These are phyloP conservation scores for Margarornis squamiger DNA, from an alignment of 2,797 vertebrate species.

Conservation along the genomic window DNA sequence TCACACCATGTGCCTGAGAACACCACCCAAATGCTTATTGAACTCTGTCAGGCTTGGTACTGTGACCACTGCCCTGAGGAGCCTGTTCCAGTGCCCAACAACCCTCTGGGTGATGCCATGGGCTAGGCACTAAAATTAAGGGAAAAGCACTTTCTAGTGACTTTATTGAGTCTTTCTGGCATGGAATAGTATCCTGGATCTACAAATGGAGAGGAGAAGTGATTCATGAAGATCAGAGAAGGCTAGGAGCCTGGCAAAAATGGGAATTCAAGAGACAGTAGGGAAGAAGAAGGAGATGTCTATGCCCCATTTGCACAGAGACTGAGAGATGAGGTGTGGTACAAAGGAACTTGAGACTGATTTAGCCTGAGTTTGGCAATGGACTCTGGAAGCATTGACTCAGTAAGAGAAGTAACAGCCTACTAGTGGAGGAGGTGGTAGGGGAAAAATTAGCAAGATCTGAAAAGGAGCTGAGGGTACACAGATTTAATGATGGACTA, in stretches of 20 bases:
- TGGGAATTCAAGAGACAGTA: not conserved
- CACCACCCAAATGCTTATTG: not conserved
- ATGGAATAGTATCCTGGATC: not conserved
- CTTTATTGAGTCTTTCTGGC: not conserved
- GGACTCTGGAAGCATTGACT: not conserved
- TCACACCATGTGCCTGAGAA: not conserved
- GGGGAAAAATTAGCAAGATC: not conserved
- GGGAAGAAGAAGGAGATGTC: not conserved
- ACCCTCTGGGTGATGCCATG: not conserved
- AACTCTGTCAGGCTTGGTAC: not conserved
- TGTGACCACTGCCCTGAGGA: not conserved
- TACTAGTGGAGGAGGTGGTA: conserved; percentile 28
- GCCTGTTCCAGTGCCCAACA: not conserved
- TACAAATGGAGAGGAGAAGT: not conserved
- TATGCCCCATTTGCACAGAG: not conserved
- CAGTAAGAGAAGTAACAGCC: conserved; percentile 35
- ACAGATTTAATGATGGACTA: not conserved
- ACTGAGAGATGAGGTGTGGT: not conserved
- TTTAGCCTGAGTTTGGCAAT: not conserved
- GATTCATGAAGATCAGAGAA: not conserved
- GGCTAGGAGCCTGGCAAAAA: not conserved
- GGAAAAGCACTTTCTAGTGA: not conserved
- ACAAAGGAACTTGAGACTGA: not conserved
- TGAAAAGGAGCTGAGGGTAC: not conserved
- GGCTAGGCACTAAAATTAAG: not conserved